Evolutionary conservation across 2,797 vertebrate species (phyloP).

Genomic region (Spea hammondii): DNA sequence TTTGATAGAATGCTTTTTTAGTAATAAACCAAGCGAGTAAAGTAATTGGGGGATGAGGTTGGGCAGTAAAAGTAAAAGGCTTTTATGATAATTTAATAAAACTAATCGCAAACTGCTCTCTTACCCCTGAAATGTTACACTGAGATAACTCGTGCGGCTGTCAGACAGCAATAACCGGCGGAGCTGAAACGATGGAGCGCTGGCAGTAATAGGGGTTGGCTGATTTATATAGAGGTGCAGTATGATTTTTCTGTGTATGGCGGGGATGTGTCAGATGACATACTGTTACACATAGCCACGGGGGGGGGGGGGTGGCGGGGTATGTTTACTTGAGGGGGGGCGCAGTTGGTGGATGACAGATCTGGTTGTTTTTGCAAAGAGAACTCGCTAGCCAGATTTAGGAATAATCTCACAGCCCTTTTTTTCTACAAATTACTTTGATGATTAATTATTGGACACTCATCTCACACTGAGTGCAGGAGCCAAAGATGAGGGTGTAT

Average conservation of each 20-base stretch:
- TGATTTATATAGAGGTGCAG: conserved; percentile 40
- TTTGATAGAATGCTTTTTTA: too few relatives aligned
- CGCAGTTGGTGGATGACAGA: conserved; percentile 15
- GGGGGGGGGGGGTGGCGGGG: not conserved
- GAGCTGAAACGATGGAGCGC: conserved; percentile 37
- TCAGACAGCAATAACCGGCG: conserved; percentile 25
- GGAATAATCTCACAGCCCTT: conserved; percentile 14
- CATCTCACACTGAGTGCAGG: conserved; percentile 3
- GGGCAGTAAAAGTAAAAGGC: not conserved
- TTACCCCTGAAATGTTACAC: conserved; percentile 39
- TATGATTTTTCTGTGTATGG: conserved; percentile 37
- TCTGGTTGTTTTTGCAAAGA: conserved; percentile 17
- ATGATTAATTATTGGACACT: conserved; percentile 47
- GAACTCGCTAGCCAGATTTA: conserved; percentile 23
- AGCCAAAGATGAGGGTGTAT: conserved; percentile 6
- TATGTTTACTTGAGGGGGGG: too few relatives aligned
- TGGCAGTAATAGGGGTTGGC: conserved; percentile 27
- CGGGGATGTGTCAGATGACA: conserved; percentile 36
- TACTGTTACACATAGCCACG: conserved; percentile 34
- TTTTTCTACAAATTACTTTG: conserved; percentile 24
- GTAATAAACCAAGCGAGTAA: too few relatives aligned
- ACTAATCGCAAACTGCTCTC: conserved; percentile 10
- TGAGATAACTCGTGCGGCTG: conserved; percentile 16
- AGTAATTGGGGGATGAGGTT: too few relatives aligned
- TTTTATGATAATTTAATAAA: conserved; percentile 1